Base-by-base conservation (phyloP, 2,888 invertebrate genomes). In the Thecophora atra region DNA sequence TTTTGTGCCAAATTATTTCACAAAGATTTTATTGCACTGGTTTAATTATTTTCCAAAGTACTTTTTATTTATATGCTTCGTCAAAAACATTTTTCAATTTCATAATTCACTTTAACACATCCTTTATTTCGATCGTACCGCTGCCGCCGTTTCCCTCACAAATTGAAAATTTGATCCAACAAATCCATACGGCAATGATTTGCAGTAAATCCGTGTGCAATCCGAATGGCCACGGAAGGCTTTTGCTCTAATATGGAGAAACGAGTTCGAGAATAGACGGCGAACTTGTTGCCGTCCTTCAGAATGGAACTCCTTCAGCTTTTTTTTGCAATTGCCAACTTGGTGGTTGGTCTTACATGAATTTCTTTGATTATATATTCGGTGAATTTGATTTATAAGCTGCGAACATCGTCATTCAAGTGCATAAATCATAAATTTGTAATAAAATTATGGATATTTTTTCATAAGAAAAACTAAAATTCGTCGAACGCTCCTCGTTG, bases 371-470 rank as follows among this genome's bases (percentile, higher is more conserved):
- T 19, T 54, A 58, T 11, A 54, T 54, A 54, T 56, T 67, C 37
- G 24, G 28, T 67, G 15, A 66, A 42, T 26, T 58, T 42, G 44
- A 21, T 44, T 42, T 56, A 21, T 11, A 56, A 67, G 56, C 56
- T 58, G 19, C 19, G 30, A 69, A 62, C 28, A 58, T 58, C 24
- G 69, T 19, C 69, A 69, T 60, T 69, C 44, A 66, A 47, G 70
- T 67, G 58, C 74, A 74, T 74, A 71, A 42, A 67, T 64, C 72
- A 68, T 65, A 63, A 72, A 54, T 28, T 60, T 71, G 47, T 52
- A 63, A 42, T n/a, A 63, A 47, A 72, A 26, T 13, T 42, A 54
- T 7, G 11, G 6, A 37, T 8, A 60, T 28, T 64, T 70, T 64
- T 70, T 26, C 64, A 7, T 60, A 13, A n/a, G 42, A 71, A 58